Evolutionary conservation across 2,888 invertebrate species (phyloP), one percentile per base, ranked within the genome.

Genomic region (Calameuta pallipes): DNA sequence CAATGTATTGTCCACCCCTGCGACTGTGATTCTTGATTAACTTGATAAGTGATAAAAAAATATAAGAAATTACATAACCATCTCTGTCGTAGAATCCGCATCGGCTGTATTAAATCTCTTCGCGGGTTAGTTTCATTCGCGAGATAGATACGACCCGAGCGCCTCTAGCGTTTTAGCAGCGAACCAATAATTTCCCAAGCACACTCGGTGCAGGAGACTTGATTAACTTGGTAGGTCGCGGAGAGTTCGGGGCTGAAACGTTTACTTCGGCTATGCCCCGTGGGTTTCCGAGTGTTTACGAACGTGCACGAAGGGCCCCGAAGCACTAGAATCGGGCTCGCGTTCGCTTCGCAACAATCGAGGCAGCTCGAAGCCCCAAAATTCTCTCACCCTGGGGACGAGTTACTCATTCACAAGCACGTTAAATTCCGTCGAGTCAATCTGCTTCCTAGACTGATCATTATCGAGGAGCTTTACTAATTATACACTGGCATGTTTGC

Each of bases 191-290:
- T 41, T 78, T 78, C 34, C 69, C 78, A 41, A 41, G 71, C 70
- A 69, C 74, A 69, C 75, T 56, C 37, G 71, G 35, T 74, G 75
- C 75, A 75, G 78, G 78, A 78, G 74, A 78, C 78, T 78, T 78
- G 78, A 78, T 78, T 78, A 78, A 78, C 78, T 78, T 56, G 78
- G 78, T 70, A 75, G 74, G 78, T 78, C 75, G 71, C 75, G 71
- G 41, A 36, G 75, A 78, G 78, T 56, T 56, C 37, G 74, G 69
- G 78, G 69, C 75, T 71, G 6, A 69, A 75, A 56, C 75, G 78
- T 78, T 78, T 78, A 75, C 78, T 75, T 75, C 75, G 69, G 78
- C 75, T 36, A 56, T 78, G 71, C 78, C 78, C 75, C 75, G 75
- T 78, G 75, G 75, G 77, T 75, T 71, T 75, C 74, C 75, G 70